Base-by-base conservation (phyloP, 2,113 vertebrate species). In the Miniopterus natalensis region DNA sequence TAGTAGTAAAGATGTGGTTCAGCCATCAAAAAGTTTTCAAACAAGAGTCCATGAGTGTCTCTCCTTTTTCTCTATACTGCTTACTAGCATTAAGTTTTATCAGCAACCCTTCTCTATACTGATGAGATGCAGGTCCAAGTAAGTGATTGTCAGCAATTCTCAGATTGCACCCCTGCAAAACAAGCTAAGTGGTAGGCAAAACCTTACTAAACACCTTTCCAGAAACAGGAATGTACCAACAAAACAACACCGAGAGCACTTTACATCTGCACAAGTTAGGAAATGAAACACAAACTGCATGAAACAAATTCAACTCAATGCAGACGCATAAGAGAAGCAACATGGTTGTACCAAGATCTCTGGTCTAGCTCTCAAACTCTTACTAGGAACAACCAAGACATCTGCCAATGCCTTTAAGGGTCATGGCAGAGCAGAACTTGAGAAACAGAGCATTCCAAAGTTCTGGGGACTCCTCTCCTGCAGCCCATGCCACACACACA, bases 1-100 rank as follows among this genome's bases (percentile, higher is more conserved):
- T 8, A 79, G 77, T 14, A 90, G 66, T 71, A 74, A 92, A 77
- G 66, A 87, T 55, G 71, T 36, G 80, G 87, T 80, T 89, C 95
- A 71, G 84, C 61, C 88, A 81, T 59, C 8, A 4, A 92, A 95
- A 80, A 45, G 36, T 57, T 71, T 74, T 57, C 74, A 92, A 90
- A 89, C 66, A 40, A 20, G 53, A 89, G 70, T 55, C 53, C 53
- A 9, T 2, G 36, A 88, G 45, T 59, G 42, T 15, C 65, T 89
- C 70, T 92, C 73, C 70, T 79, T 53, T 63, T 63, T 77, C 63
- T 45, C 87, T 29, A 18, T 1, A 47, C 17, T 84, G 55, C 65
- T 95, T 61, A 85, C 21, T 29, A 84, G 31, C 55, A 87, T 27
- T 9, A 15, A 70, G 66, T 79, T 87, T 70, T 77, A 74, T 59